These are phyloP conservation scores for Drosophila malerkotliana DNA, from an alignment of 1,140 invertebrate genomes.

Conservation along the genomic window DNA sequence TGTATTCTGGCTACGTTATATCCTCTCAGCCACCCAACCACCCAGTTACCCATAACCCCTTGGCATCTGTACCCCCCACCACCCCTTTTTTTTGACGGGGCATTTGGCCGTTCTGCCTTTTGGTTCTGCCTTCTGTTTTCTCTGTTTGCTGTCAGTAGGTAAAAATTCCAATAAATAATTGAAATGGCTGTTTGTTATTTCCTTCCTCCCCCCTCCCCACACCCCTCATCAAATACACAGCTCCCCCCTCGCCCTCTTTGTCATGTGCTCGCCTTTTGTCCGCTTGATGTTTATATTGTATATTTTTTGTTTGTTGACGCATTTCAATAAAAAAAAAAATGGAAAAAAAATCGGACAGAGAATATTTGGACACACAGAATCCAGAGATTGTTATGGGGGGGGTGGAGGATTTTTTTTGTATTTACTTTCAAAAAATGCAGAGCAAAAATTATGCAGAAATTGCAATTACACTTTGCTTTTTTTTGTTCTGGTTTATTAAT, in stretches of 20 bases:
- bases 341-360: not conserved
- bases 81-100: conserved; percentile 28
- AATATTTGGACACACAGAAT: not conserved
- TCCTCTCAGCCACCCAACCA: not conserved
- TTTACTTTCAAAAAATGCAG: conserved; percentile 34
- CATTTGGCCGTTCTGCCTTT: conserved; percentile 36
- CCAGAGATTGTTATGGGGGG: conserved; percentile 10
- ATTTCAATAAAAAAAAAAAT: conserved; percentile 9
- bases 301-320: conserved; percentile 45
- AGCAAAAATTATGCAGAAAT: conserved; percentile 39
- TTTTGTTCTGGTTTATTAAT: conserved; percentile 9
- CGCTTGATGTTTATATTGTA: conserved; percentile 45
- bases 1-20: conserved; percentile 21
- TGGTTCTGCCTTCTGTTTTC: conserved; percentile 59
- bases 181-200: conserved; percentile 73
- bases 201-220: not conserved
- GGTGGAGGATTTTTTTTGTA: conserved; percentile 29
- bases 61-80: not conserved
- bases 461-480: conserved; percentile 30
- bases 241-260: not conserved
- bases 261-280: conserved; percentile 44
- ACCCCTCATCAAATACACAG: not conserved
- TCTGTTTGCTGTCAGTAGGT: conserved; percentile 79
- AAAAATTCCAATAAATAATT: conserved; percentile 82
- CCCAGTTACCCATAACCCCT: too few species aligned